These are phyloP conservation scores for Girardinichthys multiradiatus DNA, from an alignment of 2,113 vertebrate genomes.

Conservation along the genomic window DNA sequence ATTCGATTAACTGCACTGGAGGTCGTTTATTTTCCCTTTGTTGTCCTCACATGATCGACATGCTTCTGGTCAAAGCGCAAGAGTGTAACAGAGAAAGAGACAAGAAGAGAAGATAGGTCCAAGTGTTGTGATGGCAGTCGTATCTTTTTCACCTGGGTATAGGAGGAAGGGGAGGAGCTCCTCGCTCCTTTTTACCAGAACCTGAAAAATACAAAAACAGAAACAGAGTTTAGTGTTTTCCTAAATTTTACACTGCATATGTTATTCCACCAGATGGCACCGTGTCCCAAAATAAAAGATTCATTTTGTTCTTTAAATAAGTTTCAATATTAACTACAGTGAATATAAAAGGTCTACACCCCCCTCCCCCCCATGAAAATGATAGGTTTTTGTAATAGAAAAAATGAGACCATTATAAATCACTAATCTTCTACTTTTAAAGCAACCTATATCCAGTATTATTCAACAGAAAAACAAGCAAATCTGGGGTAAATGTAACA, in stretches of 20 bases:
- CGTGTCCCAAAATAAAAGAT: not conserved
- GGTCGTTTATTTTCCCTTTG: slow-evolving; percentile 9
- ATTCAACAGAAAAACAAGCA: no score
- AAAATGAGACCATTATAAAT: not conserved
- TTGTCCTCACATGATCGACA: slow-evolving; percentile 29
- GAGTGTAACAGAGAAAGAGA: slow-evolving; percentile 14
- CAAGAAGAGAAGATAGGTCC: slow-evolving; percentile 2
- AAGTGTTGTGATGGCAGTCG: not conserved
- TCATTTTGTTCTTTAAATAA: not conserved
- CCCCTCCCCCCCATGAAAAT: not conserved
- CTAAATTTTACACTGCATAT: not conserved
- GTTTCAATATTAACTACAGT: not conserved
- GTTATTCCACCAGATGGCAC: slow-evolving; percentile 34
- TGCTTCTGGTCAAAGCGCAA: slow-evolving; percentile 30
- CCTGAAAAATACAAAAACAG: slow-evolving; percentile 75
- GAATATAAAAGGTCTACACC: not conserved
- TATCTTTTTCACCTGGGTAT: slow-evolving; percentile 88
- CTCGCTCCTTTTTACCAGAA: slow-evolving; percentile 90
- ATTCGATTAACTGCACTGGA: slow-evolving; percentile 23
- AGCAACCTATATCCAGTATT: no score
- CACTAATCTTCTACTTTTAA: not conserved
- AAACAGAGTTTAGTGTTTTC: slow-evolving; percentile 9
- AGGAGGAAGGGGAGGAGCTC: slow-evolving; percentile 92
- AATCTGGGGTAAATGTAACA: no score
- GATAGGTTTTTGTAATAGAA: not conserved